Base-by-base conservation (phyloP, 2,888 invertebrate genomes). In the Cerastis rubricosa region DNA sequence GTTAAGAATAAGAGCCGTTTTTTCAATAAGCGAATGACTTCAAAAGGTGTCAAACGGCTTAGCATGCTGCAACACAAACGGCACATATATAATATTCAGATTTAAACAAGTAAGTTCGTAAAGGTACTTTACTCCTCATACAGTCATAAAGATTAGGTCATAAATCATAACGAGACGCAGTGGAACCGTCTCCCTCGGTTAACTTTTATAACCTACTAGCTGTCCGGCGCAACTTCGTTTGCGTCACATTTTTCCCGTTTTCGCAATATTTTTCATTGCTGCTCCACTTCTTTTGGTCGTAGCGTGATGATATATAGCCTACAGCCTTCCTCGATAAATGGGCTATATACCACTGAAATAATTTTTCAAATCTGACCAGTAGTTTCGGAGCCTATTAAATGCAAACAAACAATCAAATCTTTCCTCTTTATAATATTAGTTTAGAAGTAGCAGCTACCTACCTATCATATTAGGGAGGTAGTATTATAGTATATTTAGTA, bases 141-240 rank as follows among this genome's bases (percentile, higher is more conserved):
- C 17, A 11, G 65, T 25, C 59, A 29, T 59, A 71, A 59, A 66
- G 65, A 78, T 71, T 14, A 43, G 0, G 25, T 40, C 35, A 45
- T 80, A 66, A 66, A 78, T 80, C 65, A 80, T n/a, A n/a, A 45
- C 72, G 80, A 59, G 61, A n/a, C 22, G 22, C 51, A 4, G 14
- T 40, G 45, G 45, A 35, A 47, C 51, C 80, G 72, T 61, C 59
- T 72, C 72, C 9, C 72, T 78, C 57, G 6, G 35, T 66, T 80
- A 61, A 80, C 45, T 72, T 78, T 66, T 72, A 78, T 22, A 51
- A 40, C n/a, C 11, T 51, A n/a, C n/a, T n/a, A n/a, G n/a, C n/a
- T n/a, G n/a, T n/a, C n/a, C n/a, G n/a, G n/a, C n/a, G n/a, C n/a
- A n/a, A n/a, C n/a, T n/a, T n/a, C n/a, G n/a, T n/a, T n/a, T n/a